Evolutionary conservation across 2,888 invertebrate genomes (phyloP).

Genomic region (Operophtera brumata): DNA sequence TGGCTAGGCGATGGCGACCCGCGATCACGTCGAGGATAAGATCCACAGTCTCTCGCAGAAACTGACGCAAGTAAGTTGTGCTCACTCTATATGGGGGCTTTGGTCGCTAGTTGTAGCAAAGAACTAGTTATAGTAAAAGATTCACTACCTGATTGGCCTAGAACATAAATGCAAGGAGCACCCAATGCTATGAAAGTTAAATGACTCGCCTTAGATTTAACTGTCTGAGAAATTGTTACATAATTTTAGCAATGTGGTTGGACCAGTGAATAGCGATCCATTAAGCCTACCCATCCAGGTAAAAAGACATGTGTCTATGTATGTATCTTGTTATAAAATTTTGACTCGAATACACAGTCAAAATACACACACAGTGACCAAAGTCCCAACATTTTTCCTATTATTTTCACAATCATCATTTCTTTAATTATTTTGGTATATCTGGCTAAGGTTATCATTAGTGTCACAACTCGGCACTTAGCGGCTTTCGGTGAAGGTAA

Average conservation of each 20-base stretch:
- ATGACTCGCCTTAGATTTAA: neutral
- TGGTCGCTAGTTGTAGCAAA: slow-evolving; percentile 39
- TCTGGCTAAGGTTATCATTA: slow-evolving; percentile 59
- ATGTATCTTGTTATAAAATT: neutral
- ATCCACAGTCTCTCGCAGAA: slow-evolving; percentile 86
- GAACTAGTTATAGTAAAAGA: too few species aligned
- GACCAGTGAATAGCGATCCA: too few species aligned
- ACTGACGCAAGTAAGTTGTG: slow-evolving; percentile 85
- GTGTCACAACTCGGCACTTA: slow-evolving; percentile 59
- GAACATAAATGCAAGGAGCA: too few species aligned
- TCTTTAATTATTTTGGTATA: slow-evolving; percentile 32
- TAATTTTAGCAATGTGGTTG: neutral
- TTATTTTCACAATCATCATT: slow-evolving; percentile 48
- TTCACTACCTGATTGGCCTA: too few species aligned
- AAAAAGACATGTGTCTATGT: too few species aligned
- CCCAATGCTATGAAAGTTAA: neutral
- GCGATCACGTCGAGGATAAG: slow-evolving; percentile 87
- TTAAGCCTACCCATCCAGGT: too few species aligned
- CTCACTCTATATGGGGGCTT: slow-evolving; percentile 43
- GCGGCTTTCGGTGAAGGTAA: slow-evolving; percentile 76
- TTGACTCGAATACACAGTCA: neutral
- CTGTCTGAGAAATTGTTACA: neutral
- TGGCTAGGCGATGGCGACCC: slow-evolving; percentile 85
- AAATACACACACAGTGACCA: slow-evolving; percentile 45
- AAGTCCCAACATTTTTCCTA: slow-evolving; percentile 40